Base-by-base conservation (phyloP, 37 sponge, comb jelly and placozoan species). In the Chondrilla cf. caribensis region DNA sequence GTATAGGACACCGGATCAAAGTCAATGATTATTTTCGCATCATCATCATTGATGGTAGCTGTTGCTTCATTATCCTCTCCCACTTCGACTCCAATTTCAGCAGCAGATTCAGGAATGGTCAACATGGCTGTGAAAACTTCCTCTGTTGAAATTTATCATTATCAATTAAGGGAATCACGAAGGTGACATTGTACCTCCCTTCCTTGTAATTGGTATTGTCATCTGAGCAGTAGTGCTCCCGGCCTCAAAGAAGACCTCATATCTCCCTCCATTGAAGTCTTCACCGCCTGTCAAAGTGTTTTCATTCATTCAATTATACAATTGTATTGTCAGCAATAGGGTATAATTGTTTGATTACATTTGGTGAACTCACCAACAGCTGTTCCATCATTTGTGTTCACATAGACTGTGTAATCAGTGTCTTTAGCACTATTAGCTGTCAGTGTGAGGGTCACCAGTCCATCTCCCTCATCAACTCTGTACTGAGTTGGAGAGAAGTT, bases 241-340 rank as follows among this genome's bases (percentile, higher is more conserved):
- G 22, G 87, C 65, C 32, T 38, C 39, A 51, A 86, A 86, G 0
- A 62, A 73, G 15, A 58, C 79, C 11, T 38, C 25, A 21, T 73
- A 73, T 2, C 43, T 17, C n/a, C 76, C 76, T 36, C 44, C 41
- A 39, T 21, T 40, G 43, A 25, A 73, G 24, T 81, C 26, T 79
- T 83, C 59, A 24, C 0, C 38, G 17, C 78, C 87, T 28, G 68
- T 82, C 55, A 71, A 71, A 83, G 78, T 83, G 32, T 0, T 35
- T 78, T 78, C 82, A 33, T 33, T 42, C 38, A 87, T 38, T 8
- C 11, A 11, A 15, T 26, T 38, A 33, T 47, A 11, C 9, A 47
- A 47, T 14, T 47, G 9, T 14, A 47, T 11, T 47, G 51, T 47
- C 11, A 47, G 51, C 51, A 47, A 47, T 6, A 11, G 6, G 11